Conservation (phyloP, 1,140 invertebrate species). For the Papilio helenus region DNA sequence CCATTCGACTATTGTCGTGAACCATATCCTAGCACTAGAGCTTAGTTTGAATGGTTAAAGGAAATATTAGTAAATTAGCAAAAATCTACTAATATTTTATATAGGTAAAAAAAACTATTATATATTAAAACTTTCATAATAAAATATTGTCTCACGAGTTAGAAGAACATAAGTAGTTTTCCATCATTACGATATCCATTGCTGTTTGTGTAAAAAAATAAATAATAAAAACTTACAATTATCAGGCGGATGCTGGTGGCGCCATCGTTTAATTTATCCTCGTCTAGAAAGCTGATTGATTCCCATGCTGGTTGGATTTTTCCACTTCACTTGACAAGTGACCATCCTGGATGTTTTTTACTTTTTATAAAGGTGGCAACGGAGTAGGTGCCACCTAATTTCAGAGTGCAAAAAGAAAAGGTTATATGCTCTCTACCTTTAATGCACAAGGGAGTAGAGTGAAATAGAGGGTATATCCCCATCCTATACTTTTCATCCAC, state of each 20-base stretch:
- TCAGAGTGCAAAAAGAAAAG: neutral
- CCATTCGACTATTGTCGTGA: too few species aligned
- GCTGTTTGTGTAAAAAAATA: neutral
- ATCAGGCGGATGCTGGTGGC: neutral
- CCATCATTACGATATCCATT: slow-evolving; percentile 18
- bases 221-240: slow-evolving; percentile 7
- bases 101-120: too few species aligned
- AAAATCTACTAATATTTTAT: too few species aligned
- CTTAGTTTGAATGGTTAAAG: too few species aligned
- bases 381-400: neutral
- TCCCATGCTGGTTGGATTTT: slow-evolving; percentile 8
- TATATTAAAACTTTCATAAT: neutral
- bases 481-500: too few species aligned
- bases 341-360: neutral
- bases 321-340: neutral
- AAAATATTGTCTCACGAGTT: neutral
- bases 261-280: neutral
- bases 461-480: too few species aligned
- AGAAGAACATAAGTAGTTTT: neutral
- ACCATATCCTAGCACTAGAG: too few species aligned
- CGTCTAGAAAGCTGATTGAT: slow-evolving; percentile 22
- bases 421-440: too few species aligned
- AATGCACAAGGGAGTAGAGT: too few species aligned
- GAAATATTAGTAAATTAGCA: too few species aligned
- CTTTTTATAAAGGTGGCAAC: too few species aligned